Conservation (phyloP, 2,888 invertebrate species). For the Drosophila kambysellisi region DNA sequence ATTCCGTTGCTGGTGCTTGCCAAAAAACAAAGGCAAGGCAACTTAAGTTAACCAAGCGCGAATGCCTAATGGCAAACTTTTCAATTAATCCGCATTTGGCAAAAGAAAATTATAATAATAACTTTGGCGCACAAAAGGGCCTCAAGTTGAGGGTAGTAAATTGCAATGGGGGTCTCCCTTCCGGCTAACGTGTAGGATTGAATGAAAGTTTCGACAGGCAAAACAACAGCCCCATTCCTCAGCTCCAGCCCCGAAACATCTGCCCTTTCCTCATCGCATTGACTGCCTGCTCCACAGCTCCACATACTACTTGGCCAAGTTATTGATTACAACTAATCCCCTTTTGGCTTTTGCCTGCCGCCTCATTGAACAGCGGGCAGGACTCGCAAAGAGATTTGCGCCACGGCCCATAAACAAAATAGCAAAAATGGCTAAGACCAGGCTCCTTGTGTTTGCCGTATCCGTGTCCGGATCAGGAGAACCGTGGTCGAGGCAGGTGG, state of each 20-base stretch:
- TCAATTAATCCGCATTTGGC: slow-evolving; percentile 78
- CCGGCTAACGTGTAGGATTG: slow-evolving; percentile 43
- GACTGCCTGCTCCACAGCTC: slow-evolving; percentile 4
- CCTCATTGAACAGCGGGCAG: slow-evolving; percentile 73
- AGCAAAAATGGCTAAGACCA: slow-evolving; percentile 62
- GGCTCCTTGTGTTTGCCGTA: slow-evolving; percentile 20
- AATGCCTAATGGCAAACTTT: slow-evolving; percentile 77
- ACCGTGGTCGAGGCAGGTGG: slow-evolving; percentile 58
- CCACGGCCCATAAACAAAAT: slow-evolving; percentile 72
- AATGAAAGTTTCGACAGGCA: slow-evolving; percentile 71
- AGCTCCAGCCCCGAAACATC: background rate
- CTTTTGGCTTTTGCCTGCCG: slow-evolving; percentile 78
- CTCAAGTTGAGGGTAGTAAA: slow-evolving; percentile 8
- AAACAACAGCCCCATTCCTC: slow-evolving; percentile 50
- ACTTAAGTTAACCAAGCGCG: slow-evolving; percentile 76
- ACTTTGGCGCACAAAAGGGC: slow-evolving; percentile 49
- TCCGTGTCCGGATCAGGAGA: slow-evolving; percentile 44
- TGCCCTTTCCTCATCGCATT: background rate
- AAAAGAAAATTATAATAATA: slow-evolving; percentile 75
- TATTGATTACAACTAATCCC: slow-evolving; percentile 81
- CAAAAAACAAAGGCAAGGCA: slow-evolving; percentile 48
- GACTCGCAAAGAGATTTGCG: slow-evolving; percentile 62
- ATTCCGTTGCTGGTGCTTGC: background rate
- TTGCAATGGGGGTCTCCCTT: slow-evolving; percentile 8
- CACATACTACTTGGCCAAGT: slow-evolving; percentile 64